Evolutionary conservation across 2,888 invertebrate species (phyloP).

Genomic region (Watsonalla binaria): DNA sequence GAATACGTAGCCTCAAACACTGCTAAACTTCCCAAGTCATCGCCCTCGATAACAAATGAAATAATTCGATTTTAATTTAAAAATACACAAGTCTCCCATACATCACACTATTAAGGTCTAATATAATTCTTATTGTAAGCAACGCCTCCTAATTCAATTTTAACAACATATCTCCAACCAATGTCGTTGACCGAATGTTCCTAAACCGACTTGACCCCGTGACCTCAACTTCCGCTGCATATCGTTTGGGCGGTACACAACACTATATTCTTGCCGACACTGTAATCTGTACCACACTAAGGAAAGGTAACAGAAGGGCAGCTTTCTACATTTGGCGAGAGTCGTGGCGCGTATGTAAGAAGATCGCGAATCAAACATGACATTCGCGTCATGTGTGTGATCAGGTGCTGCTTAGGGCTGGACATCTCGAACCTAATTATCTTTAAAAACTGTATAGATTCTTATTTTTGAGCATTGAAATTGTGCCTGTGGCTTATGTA

Average conservation of each 20-base stretch:
- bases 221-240: conserved; percentile 47
- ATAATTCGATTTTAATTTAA: conserved; percentile 21
- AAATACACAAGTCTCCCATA: conserved; percentile 10
- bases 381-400: no score
- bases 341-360: no score
- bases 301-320: no score
- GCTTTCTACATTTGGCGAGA: no score
- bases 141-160: conserved; percentile 40
- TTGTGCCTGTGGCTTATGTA: no score
- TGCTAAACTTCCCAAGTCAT: conserved; percentile 4
- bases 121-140: conserved; percentile 14
- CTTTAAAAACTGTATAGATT: no score
- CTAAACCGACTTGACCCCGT: conserved; percentile 43
- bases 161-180: conserved; percentile 19
- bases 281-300: neutral
- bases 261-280: neutral
- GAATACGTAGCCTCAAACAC: no score
- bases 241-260: conserved; percentile 10
- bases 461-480: no score
- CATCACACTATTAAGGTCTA: conserved; percentile 16
- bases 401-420: no score
- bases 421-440: no score
- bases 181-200: conserved; percentile 38
- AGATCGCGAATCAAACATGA: no score
- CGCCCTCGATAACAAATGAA: conserved; percentile 8